phyloP scores from a whole-genome alignment of 2,797 vertebrate genomes.

The Anas bernieri region DNA sequence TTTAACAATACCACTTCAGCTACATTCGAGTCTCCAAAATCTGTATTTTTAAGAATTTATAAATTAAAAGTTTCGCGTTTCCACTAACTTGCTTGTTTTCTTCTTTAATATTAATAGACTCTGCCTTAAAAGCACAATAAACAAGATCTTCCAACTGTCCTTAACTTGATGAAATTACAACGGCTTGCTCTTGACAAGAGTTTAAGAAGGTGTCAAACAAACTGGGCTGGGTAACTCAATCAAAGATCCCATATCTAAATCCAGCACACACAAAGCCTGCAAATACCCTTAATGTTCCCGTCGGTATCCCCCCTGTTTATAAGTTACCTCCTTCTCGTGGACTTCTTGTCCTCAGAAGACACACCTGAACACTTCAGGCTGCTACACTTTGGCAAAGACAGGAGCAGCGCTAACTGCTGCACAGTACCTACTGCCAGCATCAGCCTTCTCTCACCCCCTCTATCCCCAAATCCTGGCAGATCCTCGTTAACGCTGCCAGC shows the following conservation, averaged over 20 bases:
- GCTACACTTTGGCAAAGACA: background rate
- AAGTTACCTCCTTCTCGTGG: background rate
- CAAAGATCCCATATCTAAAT: background rate
- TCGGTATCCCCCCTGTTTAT: background rate
- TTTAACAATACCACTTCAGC: background rate
- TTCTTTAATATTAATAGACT: background rate
- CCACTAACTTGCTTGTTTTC: background rate
- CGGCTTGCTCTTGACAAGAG: background rate
- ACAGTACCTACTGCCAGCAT: accelerated
- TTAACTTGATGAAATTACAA: background rate
- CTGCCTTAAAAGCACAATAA: background rate
- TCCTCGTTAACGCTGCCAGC: too few relatives aligned
- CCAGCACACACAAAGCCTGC: background rate
- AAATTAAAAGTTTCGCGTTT: background rate
- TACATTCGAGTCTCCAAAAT: background rate
- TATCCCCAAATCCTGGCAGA: too few relatives aligned
- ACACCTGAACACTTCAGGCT: background rate
- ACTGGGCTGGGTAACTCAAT: background rate
- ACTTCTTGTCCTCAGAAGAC: background rate
- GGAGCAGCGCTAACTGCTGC: accelerated
- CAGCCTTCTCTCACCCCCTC: background rate
- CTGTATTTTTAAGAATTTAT: background rate
- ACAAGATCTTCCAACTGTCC: background rate
- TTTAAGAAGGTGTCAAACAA: background rate
- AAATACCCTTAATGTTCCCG: background rate